These are phyloP conservation scores for Hydropsyche betteni DNA, from an alignment of 2,888 invertebrate genomes.

Conservation along the genomic window DNA sequence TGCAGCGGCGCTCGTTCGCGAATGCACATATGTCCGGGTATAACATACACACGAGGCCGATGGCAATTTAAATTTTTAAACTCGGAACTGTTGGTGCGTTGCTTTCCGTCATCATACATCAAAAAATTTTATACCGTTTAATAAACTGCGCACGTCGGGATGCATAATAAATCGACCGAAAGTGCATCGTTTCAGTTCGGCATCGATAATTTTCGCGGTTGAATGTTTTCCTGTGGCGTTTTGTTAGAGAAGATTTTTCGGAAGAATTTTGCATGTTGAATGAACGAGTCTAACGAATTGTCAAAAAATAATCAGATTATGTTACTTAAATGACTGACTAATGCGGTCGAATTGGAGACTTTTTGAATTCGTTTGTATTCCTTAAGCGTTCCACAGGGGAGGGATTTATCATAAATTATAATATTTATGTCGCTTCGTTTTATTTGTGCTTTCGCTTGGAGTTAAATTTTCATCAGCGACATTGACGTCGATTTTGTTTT, in stretches of 20 bases:
- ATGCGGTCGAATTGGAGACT: conserved; percentile 26
- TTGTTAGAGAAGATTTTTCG: too few relatives aligned
- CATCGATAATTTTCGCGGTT: too few relatives aligned
- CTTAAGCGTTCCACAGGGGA: background rate
- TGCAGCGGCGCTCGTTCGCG: conserved; percentile 4
- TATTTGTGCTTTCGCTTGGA: conserved; percentile 3
- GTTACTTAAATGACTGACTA: conserved; percentile 22
- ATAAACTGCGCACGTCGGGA: too few relatives aligned
- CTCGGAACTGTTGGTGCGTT: conserved; percentile 3
- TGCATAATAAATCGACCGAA: too few relatives aligned
- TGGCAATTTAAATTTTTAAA: conserved; percentile 28
- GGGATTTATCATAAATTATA: conserved; percentile 32
- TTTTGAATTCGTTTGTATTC: conserved; percentile 29
- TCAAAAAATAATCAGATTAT: conserved; percentile 26
- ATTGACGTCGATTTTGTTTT: conserved; percentile 9
- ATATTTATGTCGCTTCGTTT: conserved; percentile 28
- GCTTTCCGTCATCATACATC: conserved; percentile 20
- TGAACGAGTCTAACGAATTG: conserved; percentile 25
- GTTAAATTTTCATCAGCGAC: conserved; percentile 12
- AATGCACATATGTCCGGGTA: background rate
- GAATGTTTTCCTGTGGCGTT: too few relatives aligned
- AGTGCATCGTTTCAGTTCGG: too few relatives aligned
- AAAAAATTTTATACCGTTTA: background rate
- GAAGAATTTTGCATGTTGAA: conserved; percentile 14
- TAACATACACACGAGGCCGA: background rate